Evolutionary conservation across 2,113 vertebrate species (phyloP).

Genomic region (Urocolius indicus): DNA sequence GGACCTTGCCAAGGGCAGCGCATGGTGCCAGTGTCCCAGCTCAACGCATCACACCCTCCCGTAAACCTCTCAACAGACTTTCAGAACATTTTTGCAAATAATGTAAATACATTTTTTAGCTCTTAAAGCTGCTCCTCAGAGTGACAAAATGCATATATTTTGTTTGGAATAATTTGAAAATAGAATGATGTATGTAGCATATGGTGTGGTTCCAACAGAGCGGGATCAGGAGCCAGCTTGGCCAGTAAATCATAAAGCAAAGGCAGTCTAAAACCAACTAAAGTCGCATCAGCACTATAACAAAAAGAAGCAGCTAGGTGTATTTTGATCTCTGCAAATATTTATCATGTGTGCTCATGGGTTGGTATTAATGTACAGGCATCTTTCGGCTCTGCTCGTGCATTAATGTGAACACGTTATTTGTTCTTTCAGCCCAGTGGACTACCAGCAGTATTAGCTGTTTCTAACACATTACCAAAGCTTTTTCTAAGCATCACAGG

Average conservation of each 20-base stretch:
- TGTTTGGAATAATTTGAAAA: background rate
- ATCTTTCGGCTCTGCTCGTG: conserved; percentile 43
- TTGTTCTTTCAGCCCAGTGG: conserved; percentile 47
- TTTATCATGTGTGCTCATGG: conserved; percentile 40
- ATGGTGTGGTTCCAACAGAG: background rate
- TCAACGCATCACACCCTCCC: accelerated
- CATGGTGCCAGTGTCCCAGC: accelerated
- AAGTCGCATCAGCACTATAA: conserved; percentile 35
- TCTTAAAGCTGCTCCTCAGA: background rate
- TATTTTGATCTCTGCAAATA: conserved; percentile 56
- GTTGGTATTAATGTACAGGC: background rate
- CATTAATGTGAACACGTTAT: conserved; percentile 31
- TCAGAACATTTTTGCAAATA: background rate
- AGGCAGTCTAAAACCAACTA: conserved; percentile 40
- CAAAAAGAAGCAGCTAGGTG: conserved; percentile 28
- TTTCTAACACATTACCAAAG: conserved; percentile 22
- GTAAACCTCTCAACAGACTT: background rate
- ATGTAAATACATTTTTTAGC: background rate
- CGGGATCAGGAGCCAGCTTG: background rate
- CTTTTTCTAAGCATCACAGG: background rate
- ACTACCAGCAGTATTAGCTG: conserved; percentile 18
- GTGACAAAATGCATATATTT: background rate
- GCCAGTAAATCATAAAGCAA: background rate
- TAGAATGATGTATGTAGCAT: conserved; percentile 14
- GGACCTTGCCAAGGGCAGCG: background rate